A percentile compares a stretch with the other conserved stretches of the same genome.
Evolutionary conservation across 2,888 invertebrate species (phyloP).

Genomic region (Agrenia bidenticulata): DNA sequence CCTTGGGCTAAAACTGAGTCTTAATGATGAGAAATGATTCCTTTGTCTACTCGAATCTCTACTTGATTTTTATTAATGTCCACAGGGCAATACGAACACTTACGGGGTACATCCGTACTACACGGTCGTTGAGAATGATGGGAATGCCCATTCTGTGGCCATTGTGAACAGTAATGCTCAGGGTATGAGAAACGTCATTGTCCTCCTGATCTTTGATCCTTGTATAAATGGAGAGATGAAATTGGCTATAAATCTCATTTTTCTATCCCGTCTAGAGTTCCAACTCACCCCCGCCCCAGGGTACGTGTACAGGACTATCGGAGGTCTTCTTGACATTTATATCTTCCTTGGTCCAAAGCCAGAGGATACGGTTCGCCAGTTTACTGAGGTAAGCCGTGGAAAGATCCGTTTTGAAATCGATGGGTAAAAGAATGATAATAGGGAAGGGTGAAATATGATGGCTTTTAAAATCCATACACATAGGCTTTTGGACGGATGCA

Average conservation of each 20-base stretch:
- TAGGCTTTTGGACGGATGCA: conserved; percentile 68
- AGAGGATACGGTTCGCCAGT: conserved; percentile 66
- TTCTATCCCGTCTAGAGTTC: conserved; percentile 69
- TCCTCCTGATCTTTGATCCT: background rate
- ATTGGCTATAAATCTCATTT: background rate
- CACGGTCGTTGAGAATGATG: conserved; percentile 68
- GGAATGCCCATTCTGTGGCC: conserved; percentile 73
- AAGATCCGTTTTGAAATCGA: no score
- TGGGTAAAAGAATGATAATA: no score
- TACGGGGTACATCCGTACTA: conserved; percentile 73
- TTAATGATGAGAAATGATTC: background rate
- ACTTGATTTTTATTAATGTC: background rate
- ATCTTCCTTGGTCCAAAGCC: conserved; percentile 76
- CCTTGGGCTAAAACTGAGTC: background rate
- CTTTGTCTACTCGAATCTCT: background rate
- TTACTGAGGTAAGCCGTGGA: conserved; percentile 61
- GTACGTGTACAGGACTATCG: conserved; percentile 76
- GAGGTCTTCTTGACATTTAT: conserved; percentile 78
- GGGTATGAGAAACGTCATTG: conserved; percentile 61
- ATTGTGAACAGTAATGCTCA: conserved; percentile 81
- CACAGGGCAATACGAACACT: conserved; percentile 38
- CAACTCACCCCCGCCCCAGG: conserved; percentile 76
- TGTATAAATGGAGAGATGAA: conserved; percentile 2
- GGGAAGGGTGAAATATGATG: no score
- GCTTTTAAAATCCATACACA: no score